These are phyloP conservation scores for Drosophila teissieri DNA, from an alignment of 1,140 invertebrate genomes.

Conservation along the genomic window DNA sequence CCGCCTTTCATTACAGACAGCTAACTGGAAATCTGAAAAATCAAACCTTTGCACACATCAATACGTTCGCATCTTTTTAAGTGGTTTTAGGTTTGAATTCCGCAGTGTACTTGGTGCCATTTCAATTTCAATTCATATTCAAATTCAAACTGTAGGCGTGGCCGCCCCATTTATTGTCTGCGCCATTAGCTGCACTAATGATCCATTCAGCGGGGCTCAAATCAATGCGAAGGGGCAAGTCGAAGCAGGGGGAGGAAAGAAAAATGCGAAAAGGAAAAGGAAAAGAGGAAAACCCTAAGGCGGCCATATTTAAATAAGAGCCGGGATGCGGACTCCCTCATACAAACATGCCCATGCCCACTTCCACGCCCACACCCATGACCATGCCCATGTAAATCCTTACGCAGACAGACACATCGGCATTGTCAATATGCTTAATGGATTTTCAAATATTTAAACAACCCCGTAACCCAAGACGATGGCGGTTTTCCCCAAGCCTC, in stretches of 20 bases:
- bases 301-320: constrained; percentile 60
- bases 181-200: constrained; percentile 81
- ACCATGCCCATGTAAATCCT: not conserved
- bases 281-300: constrained; percentile 28
- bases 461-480: constrained; percentile 42
- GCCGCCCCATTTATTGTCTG: constrained; percentile 75
- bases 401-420: constrained; percentile 48
- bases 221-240: constrained; percentile 23
- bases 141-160: constrained; percentile 74
- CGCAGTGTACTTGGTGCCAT: constrained; percentile 11
- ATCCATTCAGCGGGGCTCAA: constrained; percentile 70
- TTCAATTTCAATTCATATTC: constrained; percentile 74
- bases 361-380: constrained; percentile 3
- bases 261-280: constrained; percentile 2
- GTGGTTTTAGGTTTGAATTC: too few relatives aligned
- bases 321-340: constrained; percentile 33
- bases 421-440: constrained; percentile 83
- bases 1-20: too few relatives aligned
- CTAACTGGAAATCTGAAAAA: too few relatives aligned
- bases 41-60: too few relatives aligned
- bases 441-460: constrained; percentile 84
- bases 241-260: not conserved
- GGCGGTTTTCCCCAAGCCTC: constrained; percentile 33
- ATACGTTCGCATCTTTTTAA: too few relatives aligned
- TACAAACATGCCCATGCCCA: constrained; percentile 6